A percentile compares a stretch with the other conserved stretches of the same genome.
phyloP scores from a whole-genome alignment of 2,888 invertebrate genomes.

The Acanthococcus lagerstroemiae region DNA sequence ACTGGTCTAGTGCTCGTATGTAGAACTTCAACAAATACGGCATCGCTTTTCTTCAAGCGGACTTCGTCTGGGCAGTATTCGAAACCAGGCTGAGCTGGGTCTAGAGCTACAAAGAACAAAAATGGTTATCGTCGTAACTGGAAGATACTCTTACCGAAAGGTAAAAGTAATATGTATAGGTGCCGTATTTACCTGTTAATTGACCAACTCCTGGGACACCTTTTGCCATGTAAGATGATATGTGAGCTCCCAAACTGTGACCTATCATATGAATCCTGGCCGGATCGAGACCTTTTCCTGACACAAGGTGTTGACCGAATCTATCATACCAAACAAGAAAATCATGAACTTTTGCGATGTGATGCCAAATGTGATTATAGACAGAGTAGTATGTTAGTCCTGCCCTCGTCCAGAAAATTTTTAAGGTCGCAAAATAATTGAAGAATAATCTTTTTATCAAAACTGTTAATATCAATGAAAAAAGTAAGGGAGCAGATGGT shows the following conservation, averaged over 20 bases:
- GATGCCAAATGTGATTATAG: too few relatives aligned
- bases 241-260: conserved; percentile 55
- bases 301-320: conserved; percentile 46
- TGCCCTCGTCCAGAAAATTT: too few relatives aligned
- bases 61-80: conserved; percentile 42
- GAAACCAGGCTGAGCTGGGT: conserved; percentile 57
- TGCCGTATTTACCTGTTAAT: conserved; percentile 47
- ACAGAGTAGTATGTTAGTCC: too few relatives aligned
- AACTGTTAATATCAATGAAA: too few relatives aligned
- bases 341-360: too few relatives aligned
- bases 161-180: neutral
- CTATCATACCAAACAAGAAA: conserved; percentile 40
- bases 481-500: too few relatives aligned
- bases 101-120: conserved; percentile 46
- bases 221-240: conserved; percentile 49
- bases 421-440: too few relatives aligned
- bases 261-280: conserved; percentile 50
- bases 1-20: conserved; percentile 51
- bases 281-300: conserved; percentile 41
- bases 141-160: neutral
- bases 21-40: conserved; percentile 53
- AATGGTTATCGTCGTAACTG: neutral
- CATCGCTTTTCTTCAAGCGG: conserved; percentile 49
- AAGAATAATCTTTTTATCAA: too few relatives aligned
- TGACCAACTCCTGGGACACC: conserved; percentile 46